Evolutionary conservation across 2,888 invertebrate genomes (phyloP).

Genomic region (Tromatobia lineatoria): DNA sequence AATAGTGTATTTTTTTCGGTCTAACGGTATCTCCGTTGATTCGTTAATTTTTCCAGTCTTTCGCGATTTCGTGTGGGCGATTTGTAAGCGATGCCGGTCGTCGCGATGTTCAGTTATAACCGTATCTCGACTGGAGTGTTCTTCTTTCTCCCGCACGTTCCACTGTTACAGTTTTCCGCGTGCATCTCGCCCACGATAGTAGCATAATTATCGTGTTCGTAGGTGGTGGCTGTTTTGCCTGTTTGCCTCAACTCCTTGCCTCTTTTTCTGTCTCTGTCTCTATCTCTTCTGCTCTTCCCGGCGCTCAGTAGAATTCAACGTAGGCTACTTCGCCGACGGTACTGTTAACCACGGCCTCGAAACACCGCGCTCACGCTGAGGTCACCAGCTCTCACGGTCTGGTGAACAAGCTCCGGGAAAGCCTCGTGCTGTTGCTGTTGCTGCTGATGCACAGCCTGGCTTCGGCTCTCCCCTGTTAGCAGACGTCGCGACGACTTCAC

Average conservation of each 20-base stretch:
- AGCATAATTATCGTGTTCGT: slow-evolving; percentile 57
- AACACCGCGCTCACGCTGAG: slow-evolving; percentile 75
- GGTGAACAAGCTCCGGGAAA: slow-evolving; percentile 74
- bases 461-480: slow-evolving; percentile 34
- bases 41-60: not conserved
- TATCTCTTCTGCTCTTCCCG: not conserved
- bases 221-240: slow-evolving; percentile 46
- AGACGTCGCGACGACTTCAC: slow-evolving; percentile 43
- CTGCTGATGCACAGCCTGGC: slow-evolving; percentile 30
- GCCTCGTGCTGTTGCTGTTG: slow-evolving; percentile 44
- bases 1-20: not conserved
- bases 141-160: slow-evolving; percentile 19
- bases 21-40: not conserved
- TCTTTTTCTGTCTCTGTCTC: not conserved
- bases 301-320: slow-evolving; percentile 18
- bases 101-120: slow-evolving; percentile 54
- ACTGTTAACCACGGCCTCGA: slow-evolving; percentile 80
- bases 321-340: slow-evolving; percentile 68
- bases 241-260: slow-evolving; percentile 13
- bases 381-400: slow-evolving; percentile 80
- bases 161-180: slow-evolving; percentile 61
- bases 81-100: slow-evolving; percentile 48
- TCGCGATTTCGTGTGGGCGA: slow-evolving; percentile 15
- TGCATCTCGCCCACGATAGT: slow-evolving; percentile 50
- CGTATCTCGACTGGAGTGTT: slow-evolving; percentile 24